A percentile compares a stretch with the other conserved stretches of the same genome.
phyloP scores from a whole-genome alignment of 2,113 vertebrate genomes.

The cattle (Bos taurus) region ARS-UCD2.0 NC_037328.1:152249001-152249500 shows the following conservation, averaged over 20 bases:
- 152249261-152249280: neutral
- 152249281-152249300: neutral
- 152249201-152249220: neutral
- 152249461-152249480: neutral
- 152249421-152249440: neutral
- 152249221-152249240: neutral
- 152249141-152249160: neutral
- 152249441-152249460: neutral
- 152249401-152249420: neutral
- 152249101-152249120: neutral
- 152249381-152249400: too few species aligned
- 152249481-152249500: neutral
- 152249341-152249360: too few species aligned
- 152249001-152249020: slow-evolving; percentile 91
- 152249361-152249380: too few species aligned
- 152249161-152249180: neutral
- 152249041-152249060: slow-evolving; percentile 91
- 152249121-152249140: neutral
- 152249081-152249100: slow-evolving; percentile 94
- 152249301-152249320: neutral
- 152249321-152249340: neutral
- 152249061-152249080: slow-evolving; percentile 94
- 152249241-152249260: neutral
- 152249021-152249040: slow-evolving; percentile 87
- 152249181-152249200: neutral